Evolutionary conservation across 2,888 invertebrate genomes (phyloP).

Genomic region (Hofmannophila pseudospretella): DNA sequence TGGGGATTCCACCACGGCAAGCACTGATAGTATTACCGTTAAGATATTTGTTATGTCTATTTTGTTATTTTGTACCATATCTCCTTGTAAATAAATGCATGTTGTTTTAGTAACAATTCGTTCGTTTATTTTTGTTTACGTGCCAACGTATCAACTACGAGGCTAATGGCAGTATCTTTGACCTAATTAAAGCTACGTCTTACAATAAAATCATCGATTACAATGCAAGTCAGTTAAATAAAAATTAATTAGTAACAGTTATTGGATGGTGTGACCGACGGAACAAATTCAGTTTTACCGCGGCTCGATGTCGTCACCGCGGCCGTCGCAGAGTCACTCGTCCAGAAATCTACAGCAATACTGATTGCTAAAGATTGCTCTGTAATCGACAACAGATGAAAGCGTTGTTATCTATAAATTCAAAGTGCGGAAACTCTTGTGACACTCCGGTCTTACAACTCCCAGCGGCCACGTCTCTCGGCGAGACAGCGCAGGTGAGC

Average conservation of each 20-base stretch:
- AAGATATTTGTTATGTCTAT: slow-evolving; percentile 43
- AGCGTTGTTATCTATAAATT: slow-evolving; percentile 74
- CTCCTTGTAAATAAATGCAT: slow-evolving; percentile 59
- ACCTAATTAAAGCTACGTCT: neutral
- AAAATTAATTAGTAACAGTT: slow-evolving; percentile 24
- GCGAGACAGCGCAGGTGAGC: slow-evolving; percentile 33
- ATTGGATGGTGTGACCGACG: slow-evolving; percentile 35
- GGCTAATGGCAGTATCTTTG: too few relatives aligned
- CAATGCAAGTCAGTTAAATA: slow-evolving; percentile 11
- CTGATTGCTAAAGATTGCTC: slow-evolving; percentile 65
- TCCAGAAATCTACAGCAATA: slow-evolving; percentile 69
- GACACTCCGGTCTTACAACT: slow-evolving; percentile 52
- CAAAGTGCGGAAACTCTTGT: slow-evolving; percentile 54
- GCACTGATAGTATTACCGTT: slow-evolving; percentile 52
- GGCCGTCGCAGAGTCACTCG: slow-evolving; percentile 54
- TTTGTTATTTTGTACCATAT: slow-evolving; percentile 46
- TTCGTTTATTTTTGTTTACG: neutral
- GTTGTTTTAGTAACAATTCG: slow-evolving; percentile 11
- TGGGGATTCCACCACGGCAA: slow-evolving; percentile 82
- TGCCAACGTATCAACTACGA: too few relatives aligned
- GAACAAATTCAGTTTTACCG: slow-evolving; percentile 63
- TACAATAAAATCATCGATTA: neutral
- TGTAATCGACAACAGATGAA: slow-evolving; percentile 68
- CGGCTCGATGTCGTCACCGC: slow-evolving; percentile 62
- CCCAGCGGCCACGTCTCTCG: slow-evolving; percentile 38